Percentiles rank a stretch among this genome's conserved stretches.
These are phyloP conservation scores for Thaumetopoea pityocampa DNA, from an alignment of 1,140 invertebrate species.

Conservation along the genomic window DNA sequence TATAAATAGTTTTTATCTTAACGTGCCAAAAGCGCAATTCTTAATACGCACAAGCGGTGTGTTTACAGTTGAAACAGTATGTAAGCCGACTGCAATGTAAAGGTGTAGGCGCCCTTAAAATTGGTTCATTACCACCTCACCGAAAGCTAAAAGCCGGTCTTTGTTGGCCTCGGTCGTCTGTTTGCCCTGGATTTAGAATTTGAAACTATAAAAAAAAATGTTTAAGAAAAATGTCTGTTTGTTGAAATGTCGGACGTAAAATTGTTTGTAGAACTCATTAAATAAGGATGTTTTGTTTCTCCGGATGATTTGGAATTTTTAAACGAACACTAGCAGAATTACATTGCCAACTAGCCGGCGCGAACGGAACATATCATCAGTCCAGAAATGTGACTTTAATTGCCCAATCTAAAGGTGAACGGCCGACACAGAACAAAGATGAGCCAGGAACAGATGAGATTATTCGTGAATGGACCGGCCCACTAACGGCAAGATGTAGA, in stretches of 20 bases:
- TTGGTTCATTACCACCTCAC: constrained; percentile 32
- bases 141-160: constrained; percentile 25
- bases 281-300: constrained; percentile 1
- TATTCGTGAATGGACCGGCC: constrained; percentile 48
- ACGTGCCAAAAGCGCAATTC: too few species aligned
- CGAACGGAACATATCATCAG: constrained; percentile 24
- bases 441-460: constrained; percentile 28
- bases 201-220: constrained; percentile 14
- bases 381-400: constrained; percentile 27
- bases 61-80: constrained; percentile 10
- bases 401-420: constrained; percentile 32
- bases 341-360: constrained; percentile 5
- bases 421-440: constrained; percentile 13
- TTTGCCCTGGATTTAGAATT: constrained; percentile 21
- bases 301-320: constrained; percentile 7
- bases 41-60: too few species aligned
- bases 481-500: constrained; percentile 31
- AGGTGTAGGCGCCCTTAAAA: constrained; percentile 17
- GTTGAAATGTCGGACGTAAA: too few species aligned
- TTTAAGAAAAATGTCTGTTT: background rate
- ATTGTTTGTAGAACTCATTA: constrained; percentile 10
- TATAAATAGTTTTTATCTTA: too few species aligned
- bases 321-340: constrained; percentile 1
- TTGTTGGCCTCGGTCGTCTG: constrained; percentile 24
- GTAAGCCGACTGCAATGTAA: constrained; percentile 15